Base-by-base conservation (phyloP, 2,888 invertebrate genomes). In the Macaria notata region DNA sequence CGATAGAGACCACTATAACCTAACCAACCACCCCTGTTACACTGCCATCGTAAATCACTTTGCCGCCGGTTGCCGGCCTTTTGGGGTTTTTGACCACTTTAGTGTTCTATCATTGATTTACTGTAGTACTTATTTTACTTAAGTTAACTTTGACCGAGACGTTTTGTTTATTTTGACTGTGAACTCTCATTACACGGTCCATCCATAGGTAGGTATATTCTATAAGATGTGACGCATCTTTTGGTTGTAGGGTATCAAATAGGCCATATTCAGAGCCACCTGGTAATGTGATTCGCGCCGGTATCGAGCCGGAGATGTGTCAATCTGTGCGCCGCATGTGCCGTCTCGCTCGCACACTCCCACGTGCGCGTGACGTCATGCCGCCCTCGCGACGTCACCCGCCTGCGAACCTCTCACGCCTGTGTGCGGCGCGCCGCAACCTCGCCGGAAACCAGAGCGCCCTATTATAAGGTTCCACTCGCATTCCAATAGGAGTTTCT, bases 221-320 rank as follows among this genome's bases (percentile, higher is more conserved):
- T n/a, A 2, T 19, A 19, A 19, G 19, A 19, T 19, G 19, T 19
- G 19, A 19, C 1, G 19, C 19, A 19, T 19, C 19, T 19, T 19
- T 19, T 19, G 19, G 19, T 19, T 19, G 19, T 19, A 19, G 19
- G 19, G 19, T 19, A 19, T 47, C 39, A 47, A 56, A 51, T 41
- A 43, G 29, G 53, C 49, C 51, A 42, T 56, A 45, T 58, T 73
- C 71, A 67, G 68, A 62, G 49, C 70, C 68, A 72, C 65, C 68
- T 78, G 75, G 79, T 85, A 86, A 84, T 84, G 78, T 80, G 76
- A 82, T 83, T 81, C 82, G 77, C 86, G 86, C 86, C 86, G 76
- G 85, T 87, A 88, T 88, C 83, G 86, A 87, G 81, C 86, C 76
- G 83, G 79, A 83, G 81, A 84, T 82, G 83, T 84, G 85, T 85